These are phyloP conservation scores for Micoletzkya japonica DNA, from an alignment of 2,888 invertebrate genomes.

Conservation along the genomic window DNA sequence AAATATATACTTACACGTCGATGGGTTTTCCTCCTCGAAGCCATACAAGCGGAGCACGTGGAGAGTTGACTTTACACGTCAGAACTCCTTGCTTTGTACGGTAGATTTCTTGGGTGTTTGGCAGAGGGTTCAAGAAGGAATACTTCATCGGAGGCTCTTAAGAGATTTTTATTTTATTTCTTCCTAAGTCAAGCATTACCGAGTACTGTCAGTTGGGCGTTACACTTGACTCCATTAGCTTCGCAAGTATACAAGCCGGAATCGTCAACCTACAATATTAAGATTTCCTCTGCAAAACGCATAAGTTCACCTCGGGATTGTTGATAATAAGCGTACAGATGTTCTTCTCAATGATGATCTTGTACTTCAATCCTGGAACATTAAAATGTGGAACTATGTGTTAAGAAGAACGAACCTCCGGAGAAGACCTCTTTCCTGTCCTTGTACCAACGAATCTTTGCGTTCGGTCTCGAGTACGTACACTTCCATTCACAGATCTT, in stretches of 20 bases:
- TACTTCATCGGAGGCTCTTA: slow-evolving; percentile 92
- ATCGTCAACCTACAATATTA: slow-evolving; percentile 74
- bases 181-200: slow-evolving; percentile 71
- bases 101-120: slow-evolving; percentile 85
- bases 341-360: slow-evolving; percentile 89
- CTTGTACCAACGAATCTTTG: slow-evolving; percentile 66
- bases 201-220: slow-evolving; percentile 90
- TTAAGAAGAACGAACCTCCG: not conserved
- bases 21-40: slow-evolving; percentile 79
- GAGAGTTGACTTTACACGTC: slow-evolving; percentile 90
- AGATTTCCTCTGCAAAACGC: too few relatives aligned
- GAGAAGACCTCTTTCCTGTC: slow-evolving; percentile 59
- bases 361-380: slow-evolving; percentile 80
- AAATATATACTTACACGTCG: slow-evolving; percentile 66
- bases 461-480: slow-evolving; percentile 92
- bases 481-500: slow-evolving; percentile 90
- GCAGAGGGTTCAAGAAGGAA: slow-evolving; percentile 85
- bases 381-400: not conserved
- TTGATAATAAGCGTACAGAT: slow-evolving; percentile 86
- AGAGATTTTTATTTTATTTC: slow-evolving; percentile 43
- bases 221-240: slow-evolving; percentile 84
- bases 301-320: slow-evolving; percentile 75
- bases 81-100: slow-evolving; percentile 81
- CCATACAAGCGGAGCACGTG: slow-evolving; percentile 92
- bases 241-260: slow-evolving; percentile 94